Base-by-base conservation (phyloP, 2,888 invertebrate species). In the Pseudococcus viburni region DNA sequence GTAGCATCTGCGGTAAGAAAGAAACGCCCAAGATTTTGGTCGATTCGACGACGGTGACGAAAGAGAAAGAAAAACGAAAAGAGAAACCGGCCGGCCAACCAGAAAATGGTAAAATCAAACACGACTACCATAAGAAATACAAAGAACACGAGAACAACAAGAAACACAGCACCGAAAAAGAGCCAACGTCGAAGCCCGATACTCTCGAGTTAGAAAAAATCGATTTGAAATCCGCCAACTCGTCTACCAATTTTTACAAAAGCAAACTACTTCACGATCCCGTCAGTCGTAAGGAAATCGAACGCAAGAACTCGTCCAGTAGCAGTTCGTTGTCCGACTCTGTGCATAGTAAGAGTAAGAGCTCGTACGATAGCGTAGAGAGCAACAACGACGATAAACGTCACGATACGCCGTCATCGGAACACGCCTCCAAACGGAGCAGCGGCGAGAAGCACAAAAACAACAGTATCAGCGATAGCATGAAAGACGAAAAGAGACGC, bases 221-320 rank as follows among this genome's bases (percentile, higher is more conserved):
- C 94, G 94, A 91, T 93, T 93, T 84, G 93, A 93, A 90, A 93
- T 93, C 91, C 93, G 93, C 17, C 80, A 73, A 73, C n/a, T 33
- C 73, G 7, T 46, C 80, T 33, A 46, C 11, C n/a, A 83, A 83
- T 46, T 83, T 39, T 12, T 83, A 83, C 89, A 94, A 94, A 91
- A 93, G 93, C 90, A 94, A 94, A 92, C 93, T 46, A 9, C 15
- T 9, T 26, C 80, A 83, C 46, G 80, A 83, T 11, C 9, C 68
- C n/a, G 17, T 86, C 9, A 46, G 19, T 59, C 88, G 88, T 19
- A 77, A 88, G n/a, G 88, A 88, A 19, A 55, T 83, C 19, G 80
- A 83, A 46, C 19, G 88, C 11, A 90, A 89, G 89, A 90, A 89
- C 84, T 85, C 84, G 89, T 90, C 86, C 80, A 89, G 89, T 90